Evolutionary conservation across 2,888 invertebrate genomes (phyloP).

Genomic region (Agrochola lota): DNA sequence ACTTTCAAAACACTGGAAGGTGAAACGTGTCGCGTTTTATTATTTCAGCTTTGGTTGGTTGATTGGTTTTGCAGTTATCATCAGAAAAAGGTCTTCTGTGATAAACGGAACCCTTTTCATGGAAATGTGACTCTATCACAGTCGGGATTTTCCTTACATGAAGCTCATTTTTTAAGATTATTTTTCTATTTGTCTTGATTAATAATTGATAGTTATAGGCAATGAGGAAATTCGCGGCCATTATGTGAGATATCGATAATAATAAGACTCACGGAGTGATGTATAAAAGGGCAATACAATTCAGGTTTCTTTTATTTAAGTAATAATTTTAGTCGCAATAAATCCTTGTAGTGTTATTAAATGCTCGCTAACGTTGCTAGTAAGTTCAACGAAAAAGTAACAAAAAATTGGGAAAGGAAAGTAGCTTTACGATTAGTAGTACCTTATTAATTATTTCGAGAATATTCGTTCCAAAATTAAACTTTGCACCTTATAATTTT

Average conservation of each 20-base stretch:
- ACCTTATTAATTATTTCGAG: too few species aligned
- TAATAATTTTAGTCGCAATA: neutral
- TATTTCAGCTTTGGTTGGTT: neutral
- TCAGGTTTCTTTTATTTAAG: neutral
- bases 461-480: neutral
- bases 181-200: slow-evolving; percentile 7
- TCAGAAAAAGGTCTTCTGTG: neutral
- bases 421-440: too few species aligned
- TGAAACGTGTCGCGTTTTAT: neutral
- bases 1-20: neutral
- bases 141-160: slow-evolving; percentile 8
- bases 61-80: neutral
- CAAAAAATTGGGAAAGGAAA: too few species aligned
- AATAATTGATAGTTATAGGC: neutral
- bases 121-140: neutral
- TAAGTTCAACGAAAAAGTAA: too few species aligned
- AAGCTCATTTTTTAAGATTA: neutral
- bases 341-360: too few species aligned
- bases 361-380: neutral
- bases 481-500: neutral
- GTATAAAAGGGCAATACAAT: slow-evolving; percentile 18
- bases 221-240: slow-evolving; percentile 21
- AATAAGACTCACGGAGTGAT: neutral
- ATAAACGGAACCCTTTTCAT: slow-evolving; percentile 12
- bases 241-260: slow-evolving; percentile 6